Evolutionary conservation across 2,888 invertebrate genomes (phyloP), one percentile per base, ranked within the genome.

Genomic region (Metalampra italica): DNA sequence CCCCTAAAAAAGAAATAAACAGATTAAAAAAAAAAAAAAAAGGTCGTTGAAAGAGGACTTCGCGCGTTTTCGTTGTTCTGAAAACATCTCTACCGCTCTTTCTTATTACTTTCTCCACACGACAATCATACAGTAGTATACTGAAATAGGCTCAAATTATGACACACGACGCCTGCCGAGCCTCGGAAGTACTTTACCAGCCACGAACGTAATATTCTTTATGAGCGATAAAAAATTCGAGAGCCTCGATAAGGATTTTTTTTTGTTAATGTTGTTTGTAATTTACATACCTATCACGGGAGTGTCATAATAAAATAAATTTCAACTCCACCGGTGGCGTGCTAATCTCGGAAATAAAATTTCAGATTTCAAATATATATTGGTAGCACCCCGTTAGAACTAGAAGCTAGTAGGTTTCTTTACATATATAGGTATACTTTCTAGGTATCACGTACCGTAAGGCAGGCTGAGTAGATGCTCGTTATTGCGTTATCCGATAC

Each of bases 111-210:
- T 29, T 1, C 12, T 1, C 41, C 41, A 42, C n/a, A 14, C 4
- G 3, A 9, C 9, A 30, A 43, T 32, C 43, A 14, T 14, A 14
- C 40, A 40, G 46, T 46, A 53, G 52, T 53, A 56, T 53, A 62
- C 62, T 62, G 59, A 60, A 70, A 62, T 58, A 62, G 62, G 57
- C 58, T 58, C 57, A 71, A 78, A 75, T 77, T 75, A 76, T 74
- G 71, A 73, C 64, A 73, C 60, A 71, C 61, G 63, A 51, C 61
- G 56, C 49, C 47, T 14, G 11, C 54, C 51, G 45, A 2, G 15
- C 54, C 53, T 53, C 59, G 70, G 68, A 71, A 75, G 72, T 74
- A 63, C 71, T 69, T 68, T 62, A 56, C 59, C 64, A 62, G 58
- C 59, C 52, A 59, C 52, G 50, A 55, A 64, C 62, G 66, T 68